phyloP scores from a whole-genome alignment of 2,113 vertebrate genomes.

The Gavialis gangeticus region DNA sequence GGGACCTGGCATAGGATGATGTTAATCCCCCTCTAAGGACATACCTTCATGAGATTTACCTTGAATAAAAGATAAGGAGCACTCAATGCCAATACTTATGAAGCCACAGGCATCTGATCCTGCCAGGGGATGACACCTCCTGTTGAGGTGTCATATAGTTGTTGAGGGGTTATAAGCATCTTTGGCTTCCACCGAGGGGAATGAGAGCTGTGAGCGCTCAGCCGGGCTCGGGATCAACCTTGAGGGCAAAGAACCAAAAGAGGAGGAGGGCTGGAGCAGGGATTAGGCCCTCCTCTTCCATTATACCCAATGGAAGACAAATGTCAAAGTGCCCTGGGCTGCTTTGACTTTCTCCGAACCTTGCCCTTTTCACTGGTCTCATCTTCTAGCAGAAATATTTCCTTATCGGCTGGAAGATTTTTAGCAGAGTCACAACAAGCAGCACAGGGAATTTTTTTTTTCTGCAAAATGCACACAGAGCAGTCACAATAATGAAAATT shows the following conservation, averaged over 20 bases:
- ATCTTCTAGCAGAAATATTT: neutral
- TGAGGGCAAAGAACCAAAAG: neutral
- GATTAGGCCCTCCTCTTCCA: neutral
- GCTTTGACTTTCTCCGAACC: neutral
- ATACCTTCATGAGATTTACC: neutral
- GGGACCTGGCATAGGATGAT: fast-evolving
- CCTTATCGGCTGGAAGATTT: neutral
- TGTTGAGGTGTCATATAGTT: too few species aligned
- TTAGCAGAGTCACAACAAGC: neutral
- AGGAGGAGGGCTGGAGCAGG: neutral
- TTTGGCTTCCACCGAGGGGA: too few species aligned
- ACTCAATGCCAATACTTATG: neutral
- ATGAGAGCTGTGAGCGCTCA: too few species aligned
- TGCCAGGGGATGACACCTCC: too few species aligned
- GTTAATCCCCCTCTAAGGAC: neutral
- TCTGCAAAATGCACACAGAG: neutral
- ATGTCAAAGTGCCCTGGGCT: neutral
- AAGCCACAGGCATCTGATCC: too few species aligned
- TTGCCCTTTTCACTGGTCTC: neutral
- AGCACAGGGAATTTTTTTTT: neutral
- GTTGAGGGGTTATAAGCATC: too few species aligned
- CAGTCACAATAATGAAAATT: neutral
- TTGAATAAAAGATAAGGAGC: too few species aligned
- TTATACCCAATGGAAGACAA: neutral
- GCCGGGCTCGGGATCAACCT: too few species aligned